These are phyloP conservation scores for Linepithema humile DNA, from an alignment of 1,140 invertebrate species.

Conservation along the genomic window DNA sequence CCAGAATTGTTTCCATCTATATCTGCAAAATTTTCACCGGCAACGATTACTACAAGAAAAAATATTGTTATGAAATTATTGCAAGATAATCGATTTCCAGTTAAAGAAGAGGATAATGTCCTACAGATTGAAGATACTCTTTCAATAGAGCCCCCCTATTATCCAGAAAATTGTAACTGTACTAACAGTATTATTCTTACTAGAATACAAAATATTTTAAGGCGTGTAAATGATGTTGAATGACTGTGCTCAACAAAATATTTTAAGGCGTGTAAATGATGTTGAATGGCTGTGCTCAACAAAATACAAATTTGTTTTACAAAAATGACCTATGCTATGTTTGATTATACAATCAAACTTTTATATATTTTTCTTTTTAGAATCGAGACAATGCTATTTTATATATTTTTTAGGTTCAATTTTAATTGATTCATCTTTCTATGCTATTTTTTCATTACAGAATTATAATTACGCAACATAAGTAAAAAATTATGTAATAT, in stretches of 20 bases:
- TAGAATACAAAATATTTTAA: conserved; percentile 75
- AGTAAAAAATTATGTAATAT: too few species aligned
- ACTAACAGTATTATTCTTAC: conserved; percentile 77
- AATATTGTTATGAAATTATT: conserved; percentile 73
- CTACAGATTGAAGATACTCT: conserved; percentile 76
- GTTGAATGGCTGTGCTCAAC: conserved; percentile 32
- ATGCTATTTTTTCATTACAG: too few species aligned
- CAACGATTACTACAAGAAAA: conserved; percentile 68
- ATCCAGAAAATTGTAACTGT: conserved; percentile 75
- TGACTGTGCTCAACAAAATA: conserved; percentile 61
- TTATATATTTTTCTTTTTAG: too few species aligned
- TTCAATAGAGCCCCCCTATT: conserved; percentile 80
- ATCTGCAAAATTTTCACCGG: conserved; percentile 57
- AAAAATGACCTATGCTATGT: neutral
- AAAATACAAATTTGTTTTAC: conserved; percentile 49
- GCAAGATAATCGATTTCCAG: conserved; percentile 76
- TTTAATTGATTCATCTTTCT: too few species aligned
- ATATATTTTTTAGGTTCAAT: too few species aligned
- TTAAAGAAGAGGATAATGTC: conserved; percentile 73
- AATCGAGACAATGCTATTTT: too few species aligned
- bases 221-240: conserved; percentile 1
- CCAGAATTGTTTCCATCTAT: conserved; percentile 76
- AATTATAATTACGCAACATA: too few species aligned
- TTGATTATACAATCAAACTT: too few species aligned
- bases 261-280: conserved; percentile 31